These are phyloP conservation scores for Hemitrygon akajei DNA, from an alignment of 2,797 vertebrate genomes.

Conservation along the genomic window DNA sequence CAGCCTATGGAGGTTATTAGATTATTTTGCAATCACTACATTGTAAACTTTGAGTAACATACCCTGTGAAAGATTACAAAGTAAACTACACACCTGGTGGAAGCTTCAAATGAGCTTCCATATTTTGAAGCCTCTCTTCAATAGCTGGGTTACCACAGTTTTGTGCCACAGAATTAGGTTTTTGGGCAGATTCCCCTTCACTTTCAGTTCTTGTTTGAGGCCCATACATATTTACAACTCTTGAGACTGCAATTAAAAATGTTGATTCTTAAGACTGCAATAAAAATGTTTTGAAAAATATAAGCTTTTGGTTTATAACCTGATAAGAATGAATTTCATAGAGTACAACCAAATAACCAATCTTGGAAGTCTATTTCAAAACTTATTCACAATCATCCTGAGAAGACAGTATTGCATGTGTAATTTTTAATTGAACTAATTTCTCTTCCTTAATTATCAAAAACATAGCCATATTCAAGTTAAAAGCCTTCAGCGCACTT, in stretches of 20 bases:
- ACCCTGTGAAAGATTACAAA: constrained; percentile 34
- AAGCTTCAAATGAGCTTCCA: constrained; percentile 82
- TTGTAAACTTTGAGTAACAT: not conserved
- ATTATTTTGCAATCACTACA: constrained; percentile 11
- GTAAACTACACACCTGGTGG: constrained; percentile 63
- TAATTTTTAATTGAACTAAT: not conserved
- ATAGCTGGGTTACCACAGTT: constrained; percentile 81
- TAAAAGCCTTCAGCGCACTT: not conserved
- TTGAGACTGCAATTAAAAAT: constrained; percentile 66
- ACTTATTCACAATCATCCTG: not conserved
- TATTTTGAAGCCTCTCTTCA: constrained; percentile 87
- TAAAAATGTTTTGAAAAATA: constrained; percentile 38
- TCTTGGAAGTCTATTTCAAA: not conserved
- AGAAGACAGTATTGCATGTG: not conserved
- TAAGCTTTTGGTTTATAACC: not conserved
- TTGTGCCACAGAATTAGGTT: constrained; percentile 50
- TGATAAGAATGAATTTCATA: not conserved
- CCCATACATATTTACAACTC: constrained; percentile 89
- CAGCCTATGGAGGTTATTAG: not conserved
- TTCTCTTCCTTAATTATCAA: not conserved
- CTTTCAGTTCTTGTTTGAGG: constrained; percentile 77
- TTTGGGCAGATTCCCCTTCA: constrained; percentile 58
- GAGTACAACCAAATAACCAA: not conserved
- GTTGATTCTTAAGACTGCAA: constrained; percentile 68
- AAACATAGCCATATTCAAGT: not conserved